A percentile compares a stretch with the other conserved stretches of the same genome.
Conservation (phyloP, 2,113 vertebrate species). For the Cisticola juncidis region DNA sequence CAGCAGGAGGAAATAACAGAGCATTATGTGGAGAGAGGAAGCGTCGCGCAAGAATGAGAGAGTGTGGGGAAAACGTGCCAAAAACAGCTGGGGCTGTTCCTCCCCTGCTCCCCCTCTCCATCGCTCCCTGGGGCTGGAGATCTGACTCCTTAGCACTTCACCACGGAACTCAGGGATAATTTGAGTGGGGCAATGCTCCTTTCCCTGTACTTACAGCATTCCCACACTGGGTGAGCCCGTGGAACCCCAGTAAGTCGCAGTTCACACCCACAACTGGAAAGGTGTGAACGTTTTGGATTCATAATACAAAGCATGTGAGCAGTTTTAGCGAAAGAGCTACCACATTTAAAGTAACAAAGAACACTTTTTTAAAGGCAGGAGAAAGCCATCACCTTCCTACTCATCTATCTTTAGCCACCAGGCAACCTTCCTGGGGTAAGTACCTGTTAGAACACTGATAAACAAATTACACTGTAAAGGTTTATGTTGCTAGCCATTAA, state of each 20-base stretch:
- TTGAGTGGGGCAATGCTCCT: neutral
- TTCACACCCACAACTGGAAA: neutral
- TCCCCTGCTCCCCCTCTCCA: neutral
- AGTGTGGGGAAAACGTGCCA: neutral
- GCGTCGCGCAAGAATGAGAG: fast-evolving
- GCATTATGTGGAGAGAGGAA: constrained; percentile 4
- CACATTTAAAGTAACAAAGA: neutral
- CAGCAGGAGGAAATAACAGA: constrained; percentile 50
- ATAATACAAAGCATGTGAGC: neutral
- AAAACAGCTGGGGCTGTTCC: neutral
- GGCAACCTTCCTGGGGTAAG: neutral
- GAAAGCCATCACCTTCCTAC: neutral
- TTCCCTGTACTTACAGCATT: neutral
- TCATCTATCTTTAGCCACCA: neutral
- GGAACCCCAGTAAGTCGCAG: neutral
- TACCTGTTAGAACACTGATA: neutral
- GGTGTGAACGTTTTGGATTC: neutral
- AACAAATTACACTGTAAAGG: neutral
- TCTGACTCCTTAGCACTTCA: neutral
- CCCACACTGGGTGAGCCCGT: neutral
- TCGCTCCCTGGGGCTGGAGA: fast-evolving
- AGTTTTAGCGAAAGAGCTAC: neutral
- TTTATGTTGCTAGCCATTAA: neutral
- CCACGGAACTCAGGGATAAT: neutral
- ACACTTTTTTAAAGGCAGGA: neutral